Conservation (phyloP, 2,113 vertebrate species). For the Vidua chalybeata region DNA sequence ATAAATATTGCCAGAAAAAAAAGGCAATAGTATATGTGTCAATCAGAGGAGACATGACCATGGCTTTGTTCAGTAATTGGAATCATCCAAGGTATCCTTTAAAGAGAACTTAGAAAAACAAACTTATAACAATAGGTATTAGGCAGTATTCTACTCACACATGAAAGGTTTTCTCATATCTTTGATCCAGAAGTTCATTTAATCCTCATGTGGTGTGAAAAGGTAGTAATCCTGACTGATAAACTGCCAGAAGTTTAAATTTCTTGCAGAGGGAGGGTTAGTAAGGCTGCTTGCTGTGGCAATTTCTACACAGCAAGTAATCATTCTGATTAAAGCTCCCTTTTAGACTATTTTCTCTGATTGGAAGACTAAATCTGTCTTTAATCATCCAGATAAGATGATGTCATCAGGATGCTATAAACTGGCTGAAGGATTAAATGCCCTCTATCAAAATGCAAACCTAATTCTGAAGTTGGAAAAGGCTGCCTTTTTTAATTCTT, state of each 20-base stretch:
- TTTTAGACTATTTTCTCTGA: conserved; percentile 28
- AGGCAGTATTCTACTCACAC: not conserved
- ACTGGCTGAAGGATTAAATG: conserved; percentile 12
- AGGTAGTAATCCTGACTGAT: conserved; percentile 13
- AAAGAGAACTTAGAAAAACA: not conserved
- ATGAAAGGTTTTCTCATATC: conserved; percentile 20
- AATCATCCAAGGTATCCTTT: not conserved
- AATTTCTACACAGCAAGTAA: not conserved
- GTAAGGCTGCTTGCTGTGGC: too few species aligned
- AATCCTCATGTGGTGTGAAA: not conserved
- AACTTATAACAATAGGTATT: not conserved
- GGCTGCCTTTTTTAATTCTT: not conserved
- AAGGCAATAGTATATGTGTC: not conserved
- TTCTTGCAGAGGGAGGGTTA: not conserved
- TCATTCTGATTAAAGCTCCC: conserved; percentile 19
- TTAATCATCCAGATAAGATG: conserved; percentile 39
- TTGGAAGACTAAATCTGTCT: conserved; percentile 41
- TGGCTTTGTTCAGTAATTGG: not conserved
- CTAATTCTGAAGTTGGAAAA: conserved; percentile 17
- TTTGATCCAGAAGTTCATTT: conserved; percentile 26
- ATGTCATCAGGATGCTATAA: not conserved
- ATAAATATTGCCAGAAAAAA: not conserved
- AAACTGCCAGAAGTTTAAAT: conserved; percentile 39
- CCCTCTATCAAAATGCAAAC: not conserved
- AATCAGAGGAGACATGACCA: not conserved